Evolutionary conservation across 1,140 invertebrate species (phyloP), one percentile per base, ranked within the genome.

Genomic region (Nasonia vitripennis): DNA sequence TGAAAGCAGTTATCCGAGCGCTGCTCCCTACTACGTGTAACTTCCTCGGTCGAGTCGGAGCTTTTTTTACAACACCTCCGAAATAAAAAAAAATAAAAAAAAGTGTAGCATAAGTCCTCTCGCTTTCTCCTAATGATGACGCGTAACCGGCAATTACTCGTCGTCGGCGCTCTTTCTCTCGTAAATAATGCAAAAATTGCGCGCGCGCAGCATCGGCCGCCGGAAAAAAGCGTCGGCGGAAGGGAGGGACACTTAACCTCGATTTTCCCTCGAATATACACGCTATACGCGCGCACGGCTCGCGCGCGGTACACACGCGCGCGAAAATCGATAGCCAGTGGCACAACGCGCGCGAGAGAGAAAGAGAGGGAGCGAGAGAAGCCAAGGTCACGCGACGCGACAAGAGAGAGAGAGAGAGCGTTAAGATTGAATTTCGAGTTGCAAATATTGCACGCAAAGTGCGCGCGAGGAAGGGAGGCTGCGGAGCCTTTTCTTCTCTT

Each of bases 241-340:
- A 68, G 78, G 41, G 73, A 34, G 48, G 20, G 37, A 17, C 48
- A 78, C 80, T 86, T 86, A 82, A 82, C 74, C 80, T 86, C 85
- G 81, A 71, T 86, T 82, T 82, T 78, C 45, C n/a, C 74, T 27
- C 73, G 62, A 62, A 77, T 70, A 81, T 14, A 68, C 34, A 78
- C 62, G 48, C 0, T 27, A 71, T 34, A 62, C 31, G 41, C 5
- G 51, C 27, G 23, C 67, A 31, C 48, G 48, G 27, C 27, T 27
- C 31, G 51, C 75, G 51, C 51, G 37, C 70, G 17, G 23, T 51
- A 71, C 6, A 73, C 41, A 62, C 23, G 67, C 20, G 51, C 10
- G 68, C 23, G 17, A 81, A 80, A 85, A 86, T 86, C 85, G 81
- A 86, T 86, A 86, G 74, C 73, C 74, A 70, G 78, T 78, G 67